Base-by-base conservation (phyloP, 2,113 vertebrate species). In the Tauraco erythrolophus region DNA sequence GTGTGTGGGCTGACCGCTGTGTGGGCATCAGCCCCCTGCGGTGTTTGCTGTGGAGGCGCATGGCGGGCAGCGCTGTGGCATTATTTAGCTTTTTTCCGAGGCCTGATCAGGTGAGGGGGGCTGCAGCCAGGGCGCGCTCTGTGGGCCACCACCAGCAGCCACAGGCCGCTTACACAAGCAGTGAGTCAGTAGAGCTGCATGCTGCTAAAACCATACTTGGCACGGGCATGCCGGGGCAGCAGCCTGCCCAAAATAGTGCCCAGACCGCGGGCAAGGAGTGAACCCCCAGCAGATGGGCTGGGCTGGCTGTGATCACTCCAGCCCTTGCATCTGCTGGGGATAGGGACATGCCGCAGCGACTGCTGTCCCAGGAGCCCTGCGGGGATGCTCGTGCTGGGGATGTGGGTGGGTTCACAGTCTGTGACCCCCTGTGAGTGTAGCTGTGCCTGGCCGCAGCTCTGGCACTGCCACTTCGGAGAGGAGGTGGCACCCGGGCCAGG, bases 71-170 rank as follows among this genome's bases (percentile, higher is more conserved):
- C 27, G 1, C 65, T 75, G 95, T 1, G 18, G 62, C 7, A 14
- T 91, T 95, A 92, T 96, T 98, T 98, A 97, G 98, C 98, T 98
- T 96, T 98, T 98, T 98, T 97, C 97, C 96, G 96, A 96, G 95
- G 89, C 92, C 88, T 19, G 76, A 96, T 97, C 97, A 97, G 98
- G 97, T 98, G 94, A 97, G 98, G 93, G 93, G 94, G 96, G 92
- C 96, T 86, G 93, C 10, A 60, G 96, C 97, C 84, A 66, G 84
- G 88, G 61, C 56, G 46, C 28, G 25, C 93, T 97, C 95, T 97
- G 37, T 33, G 87, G 96, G 97, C 89, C 46, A 9, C 70, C 23
- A 46, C 91, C 18, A n/a, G 84, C 89, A 98, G 97, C 98, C 98
- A 96, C 98, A 98, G 96, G 87, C 95, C 17, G 1, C 97, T 98